Evolutionary conservation across 2,113 vertebrate species (phyloP), one percentile per base, ranked within the genome.

Genomic region (Nothocercus julius): DNA sequence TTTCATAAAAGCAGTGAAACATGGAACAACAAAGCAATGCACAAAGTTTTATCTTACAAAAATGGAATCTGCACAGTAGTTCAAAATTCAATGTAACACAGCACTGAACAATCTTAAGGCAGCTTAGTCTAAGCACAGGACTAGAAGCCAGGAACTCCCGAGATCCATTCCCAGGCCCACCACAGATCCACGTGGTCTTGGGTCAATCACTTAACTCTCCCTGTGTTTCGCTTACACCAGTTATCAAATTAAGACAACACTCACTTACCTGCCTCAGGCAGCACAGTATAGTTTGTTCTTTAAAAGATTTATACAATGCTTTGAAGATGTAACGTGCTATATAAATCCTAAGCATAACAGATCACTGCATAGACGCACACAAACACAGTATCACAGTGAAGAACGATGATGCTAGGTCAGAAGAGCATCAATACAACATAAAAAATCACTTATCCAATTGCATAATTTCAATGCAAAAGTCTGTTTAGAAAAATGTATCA

Each of bases 1-100:
- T 97, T 98, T 95, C 97, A 97, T 97, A 98, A 98, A 97, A 98
- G 97, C 97, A 97, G 97, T 97, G 97, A 97, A 97, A 98, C 96
- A 96, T 92, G 92, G 87, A 95, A 96, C 97, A 94, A 96, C 87
- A 97, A 97, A 97, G 97, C 96, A 97, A 98, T 97, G 96, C 97
- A 98, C 97, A 82, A 90, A 82, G 69, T 96, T 97, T 97, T 94
- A 95, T 78, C 97, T 97, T 96, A 97, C 97, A 96, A 97, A 97
- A 96, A 97, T 96, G 74, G 28, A 97, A 95, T 79, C 90, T 82
- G 92, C 97, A 98, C 82, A 96, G 92, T 96, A 96, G 92, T 93
- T 96, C 89, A 85, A 96, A 96, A 87, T 95, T 92, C 94, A 92
- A 97, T 79, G 91, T 96, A 95, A 97, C 94, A 96, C 93, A 96